Conservation (phyloP, 2,888 invertebrate species). For the Heterodera filipjevi region DNA sequence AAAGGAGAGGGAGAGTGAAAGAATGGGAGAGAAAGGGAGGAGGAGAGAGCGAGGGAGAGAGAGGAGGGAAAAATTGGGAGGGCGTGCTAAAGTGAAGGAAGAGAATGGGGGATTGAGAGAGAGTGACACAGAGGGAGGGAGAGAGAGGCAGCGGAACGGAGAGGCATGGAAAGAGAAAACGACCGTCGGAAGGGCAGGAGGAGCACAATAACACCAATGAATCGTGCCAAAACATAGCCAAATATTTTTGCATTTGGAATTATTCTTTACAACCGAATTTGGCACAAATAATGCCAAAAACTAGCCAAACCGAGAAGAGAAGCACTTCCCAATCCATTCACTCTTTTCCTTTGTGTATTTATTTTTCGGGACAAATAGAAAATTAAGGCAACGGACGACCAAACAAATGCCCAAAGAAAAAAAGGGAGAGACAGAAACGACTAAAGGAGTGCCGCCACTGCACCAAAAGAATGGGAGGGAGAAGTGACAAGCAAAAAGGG, state of each 20-base stretch:
- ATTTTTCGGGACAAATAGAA: neutral
- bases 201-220: too few species aligned
- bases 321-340: neutral
- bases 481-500: neutral
- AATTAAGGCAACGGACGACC: neutral
- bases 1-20: neutral
- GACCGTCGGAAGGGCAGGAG: neutral
- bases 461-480: too few species aligned
- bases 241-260: neutral
- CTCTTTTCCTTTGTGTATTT: neutral
- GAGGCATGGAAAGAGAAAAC: neutral
- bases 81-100: neutral
- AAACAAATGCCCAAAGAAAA: constrained; percentile 2
- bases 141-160: neutral
- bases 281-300: neutral
- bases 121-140: neutral
- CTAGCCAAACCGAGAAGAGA: neutral
- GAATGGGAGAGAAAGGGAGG: neutral
- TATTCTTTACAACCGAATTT: neutral
- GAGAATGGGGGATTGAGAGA: neutral
- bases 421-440: neutral
- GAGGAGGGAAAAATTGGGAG: neutral
- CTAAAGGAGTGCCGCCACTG: neutral
- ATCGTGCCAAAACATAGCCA: neutral
- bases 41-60: neutral